Evolutionary conservation across 1,140 invertebrate species (phyloP).

Genomic region (Spodoptera frugiperda): DNA sequence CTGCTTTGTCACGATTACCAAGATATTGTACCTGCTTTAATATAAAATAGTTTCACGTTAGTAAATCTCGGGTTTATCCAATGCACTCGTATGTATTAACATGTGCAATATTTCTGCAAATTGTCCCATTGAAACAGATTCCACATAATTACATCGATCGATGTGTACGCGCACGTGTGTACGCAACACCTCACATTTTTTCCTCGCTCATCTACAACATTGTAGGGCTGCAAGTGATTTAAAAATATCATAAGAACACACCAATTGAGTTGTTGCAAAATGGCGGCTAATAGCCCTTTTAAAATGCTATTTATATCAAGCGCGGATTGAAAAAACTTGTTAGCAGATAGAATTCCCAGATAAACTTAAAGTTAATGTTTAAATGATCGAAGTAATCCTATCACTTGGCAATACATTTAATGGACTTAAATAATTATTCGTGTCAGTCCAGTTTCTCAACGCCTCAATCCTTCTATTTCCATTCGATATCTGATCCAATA

Average conservation of each 20-base stretch:
- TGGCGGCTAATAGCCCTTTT: constrained; percentile 6
- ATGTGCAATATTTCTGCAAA: not conserved
- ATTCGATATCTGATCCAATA: constrained; percentile 44
- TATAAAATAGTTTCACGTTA: no score
- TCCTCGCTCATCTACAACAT: not conserved
- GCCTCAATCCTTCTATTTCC: constrained; percentile 36
- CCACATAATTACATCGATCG: constrained; percentile 27
- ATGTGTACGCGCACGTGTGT: constrained; percentile 19
- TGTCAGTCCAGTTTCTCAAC: constrained; percentile 22
- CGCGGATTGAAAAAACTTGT: not conserved
- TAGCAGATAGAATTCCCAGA: not conserved
- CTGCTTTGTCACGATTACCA: no score
- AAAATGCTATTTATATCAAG: constrained; percentile 9
- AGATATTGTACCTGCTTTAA: no score
- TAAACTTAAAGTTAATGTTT: constrained; percentile 25
- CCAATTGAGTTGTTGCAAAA: constrained; percentile 16
- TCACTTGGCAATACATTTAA: constrained; percentile 13
- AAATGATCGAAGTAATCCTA: constrained; percentile 18
- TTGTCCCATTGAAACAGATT: not conserved
- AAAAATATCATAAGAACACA: constrained; percentile 11
- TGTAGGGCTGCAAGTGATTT: constrained; percentile 30
- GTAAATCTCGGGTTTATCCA: no score
- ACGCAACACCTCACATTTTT: constrained; percentile 20
- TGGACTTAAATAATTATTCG: constrained; percentile 27
- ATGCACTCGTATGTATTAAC: no score